Base-by-base conservation (phyloP, 64 coral and sea anemone species). In the Dendronephthya gigantea region DNA sequence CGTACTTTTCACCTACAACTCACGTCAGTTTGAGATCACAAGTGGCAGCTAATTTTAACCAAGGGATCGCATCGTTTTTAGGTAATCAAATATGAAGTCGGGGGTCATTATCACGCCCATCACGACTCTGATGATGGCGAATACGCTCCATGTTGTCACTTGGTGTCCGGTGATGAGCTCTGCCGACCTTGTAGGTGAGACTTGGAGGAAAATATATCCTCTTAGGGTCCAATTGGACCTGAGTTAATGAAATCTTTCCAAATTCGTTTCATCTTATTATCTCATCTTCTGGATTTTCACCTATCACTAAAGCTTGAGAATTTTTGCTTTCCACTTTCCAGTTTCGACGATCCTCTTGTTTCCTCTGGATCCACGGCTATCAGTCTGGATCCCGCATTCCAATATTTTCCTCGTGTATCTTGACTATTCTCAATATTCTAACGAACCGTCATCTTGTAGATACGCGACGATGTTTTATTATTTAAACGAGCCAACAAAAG, bases 381-480 rank as follows among this genome's bases (percentile, higher is more conserved):
- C n/a, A n/a, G n/a, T n/a, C n/a, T n/a, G n/a, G n/a, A n/a, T n/a
- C n/a, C n/a, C n/a, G n/a, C n/a, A n/a, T n/a, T n/a, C n/a, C n/a
- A n/a, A n/a, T n/a, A n/a, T n/a, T n/a, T n/a, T n/a, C n/a, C n/a
- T n/a, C n/a, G n/a, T n/a, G n/a, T n/a, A n/a, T n/a, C n/a, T n/a
- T n/a, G n/a, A n/a, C n/a, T n/a, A n/a, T n/a, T n/a, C n/a, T n/a
- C 13, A 52, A 1, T 1, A 52, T 1, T 52, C 13, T 8, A 52
- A 22, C 50, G 50, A 74, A 30, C 30, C 32, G 11, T 79, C 37
- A 28, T 35, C 28, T 1, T 79, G 19, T 17, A 79, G 72, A 39
- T 79, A 79, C 30, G 72, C 72, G 32, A 79, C 72, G 17, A 79
- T 79, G 72, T 79, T 79, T 17, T 79, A 79, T 79, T 79, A 79